Base-by-base conservation (phyloP, 2,113 vertebrate species). In the Rhadina sibilatrix region DNA sequence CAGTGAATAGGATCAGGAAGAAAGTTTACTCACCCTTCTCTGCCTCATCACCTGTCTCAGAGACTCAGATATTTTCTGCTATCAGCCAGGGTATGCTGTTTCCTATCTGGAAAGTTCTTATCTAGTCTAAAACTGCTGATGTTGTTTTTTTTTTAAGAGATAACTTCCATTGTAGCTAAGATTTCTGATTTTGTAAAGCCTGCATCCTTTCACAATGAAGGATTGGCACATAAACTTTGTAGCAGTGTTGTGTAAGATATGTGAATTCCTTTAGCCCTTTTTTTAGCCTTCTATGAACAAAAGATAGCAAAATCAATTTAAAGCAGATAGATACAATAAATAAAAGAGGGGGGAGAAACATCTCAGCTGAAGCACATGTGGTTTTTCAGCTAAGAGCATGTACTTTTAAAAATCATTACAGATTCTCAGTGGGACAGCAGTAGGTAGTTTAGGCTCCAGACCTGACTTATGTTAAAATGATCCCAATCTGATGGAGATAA, bases 271-370 rank as follows among this genome's bases (percentile, higher is more conserved):
- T 71, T 60, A 91, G 74, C 5, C 11, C 40, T 44, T 78, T 77
- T 91, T 87, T 83, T 46, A 78, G 54, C 8, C 18, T 83, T 70
- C 54, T 83, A 47, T 77, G 89, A 95, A 74, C 38, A 92, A 77
- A 96, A 92, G 53, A 95, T 89, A 89, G 72, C 35, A 87, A 95
- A 97, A 95, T 94, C 87, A 94, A 89, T 95, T 95, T 89, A 89
- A 92, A 94, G 19, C 15, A 53, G 77, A 91, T 63, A 92, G 61
- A 20, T 46, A 37, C 37, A 68, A 92, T 96, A 97, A 95, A 93
- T 89, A 96, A 85, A 83, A 7, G 6, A 3, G 3, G 1, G 3
- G 3, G 12, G 5, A 25, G 53, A 70, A 82, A 12, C 24, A 78
- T 69, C 50, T 86, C 38, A 87, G 56, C 64, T 78, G 69, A 78